A percentile compares a stretch with the other conserved stretches of the same genome.
Evolutionary conservation across 2,888 invertebrate species (phyloP).

Genomic region (Dilophus febrilis): DNA sequence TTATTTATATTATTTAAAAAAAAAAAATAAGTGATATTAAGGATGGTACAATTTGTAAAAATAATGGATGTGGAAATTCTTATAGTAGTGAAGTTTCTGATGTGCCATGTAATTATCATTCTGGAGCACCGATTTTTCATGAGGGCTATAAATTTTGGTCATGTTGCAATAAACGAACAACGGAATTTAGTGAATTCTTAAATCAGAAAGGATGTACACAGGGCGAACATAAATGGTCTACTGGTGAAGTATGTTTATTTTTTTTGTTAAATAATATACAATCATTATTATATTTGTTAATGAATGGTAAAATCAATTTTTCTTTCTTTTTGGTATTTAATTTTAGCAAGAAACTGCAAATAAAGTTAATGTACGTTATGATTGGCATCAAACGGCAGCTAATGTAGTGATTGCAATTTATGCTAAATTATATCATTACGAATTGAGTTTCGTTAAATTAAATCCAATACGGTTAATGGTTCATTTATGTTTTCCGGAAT

Average conservation of each 20-base stretch:
- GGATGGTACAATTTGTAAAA: constrained; percentile 64
- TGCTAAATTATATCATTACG: constrained; percentile 77
- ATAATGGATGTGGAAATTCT: constrained; percentile 56
- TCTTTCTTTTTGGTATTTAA: constrained; percentile 1
- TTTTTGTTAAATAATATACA: too few species aligned
- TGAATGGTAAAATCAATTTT: too few species aligned
- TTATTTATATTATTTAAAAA: constrained; percentile 20
- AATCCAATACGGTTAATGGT: constrained; percentile 69
- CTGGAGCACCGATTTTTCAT: constrained; percentile 84
- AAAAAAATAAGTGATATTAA: constrained; percentile 18
- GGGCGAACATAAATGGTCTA: constrained; percentile 75
- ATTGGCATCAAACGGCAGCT: constrained; percentile 87
- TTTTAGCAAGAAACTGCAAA: constrained; percentile 37
- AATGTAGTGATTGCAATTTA: constrained; percentile 76
- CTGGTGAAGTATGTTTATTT: constrained; percentile 28
- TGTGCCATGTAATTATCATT: constrained; percentile 59
- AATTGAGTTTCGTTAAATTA: constrained; percentile 52
- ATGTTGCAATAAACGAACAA: constrained; percentile 83
- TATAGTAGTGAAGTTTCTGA: constrained; percentile 42
- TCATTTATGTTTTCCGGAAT: constrained; percentile 60
- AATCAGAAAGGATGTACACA: constrained; percentile 77
- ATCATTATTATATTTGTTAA: too few species aligned
- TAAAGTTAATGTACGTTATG: constrained; percentile 61
- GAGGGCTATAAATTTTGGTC: constrained; percentile 97
- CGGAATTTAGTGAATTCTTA: constrained; percentile 84